Evolutionary conservation across 2,888 invertebrate species (phyloP).

Genomic region (Cheilosia grossa): DNA sequence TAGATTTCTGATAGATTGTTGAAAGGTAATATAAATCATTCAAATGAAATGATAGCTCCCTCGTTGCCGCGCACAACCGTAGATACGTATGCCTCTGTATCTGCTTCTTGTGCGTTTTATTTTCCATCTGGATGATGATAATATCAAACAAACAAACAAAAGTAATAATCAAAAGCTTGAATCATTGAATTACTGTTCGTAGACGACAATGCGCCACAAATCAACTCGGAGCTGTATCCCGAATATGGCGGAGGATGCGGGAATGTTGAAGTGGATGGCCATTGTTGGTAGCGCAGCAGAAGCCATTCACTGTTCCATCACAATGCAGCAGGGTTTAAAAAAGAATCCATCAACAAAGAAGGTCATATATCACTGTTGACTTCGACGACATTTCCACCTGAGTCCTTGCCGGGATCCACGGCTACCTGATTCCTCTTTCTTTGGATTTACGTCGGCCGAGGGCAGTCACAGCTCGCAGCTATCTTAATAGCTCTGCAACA

Average conservation of each 20-base stretch:
- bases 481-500: constrained; percentile 3
- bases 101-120: not conserved
- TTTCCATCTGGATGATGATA: constrained; percentile 18
- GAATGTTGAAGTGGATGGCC: constrained; percentile 45
- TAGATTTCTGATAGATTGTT: constrained; percentile 56
- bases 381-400: constrained; percentile 72
- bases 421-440: constrained; percentile 60
- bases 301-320: constrained; percentile 62
- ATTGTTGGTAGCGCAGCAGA: constrained; percentile 59
- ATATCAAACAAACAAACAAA: not conserved
- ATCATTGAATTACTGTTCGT: constrained; percentile 65
- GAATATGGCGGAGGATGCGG: constrained; percentile 50
- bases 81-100: not conserved
- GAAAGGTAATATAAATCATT: constrained; percentile 69
- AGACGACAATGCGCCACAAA: constrained; percentile 70
- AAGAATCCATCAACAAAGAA: constrained; percentile 70
- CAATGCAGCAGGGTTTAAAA: constrained; percentile 26
- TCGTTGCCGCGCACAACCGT: not conserved
- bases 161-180: constrained; percentile 39
- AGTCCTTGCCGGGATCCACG: constrained; percentile 35
- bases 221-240: constrained; percentile 62
- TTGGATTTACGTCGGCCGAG: constrained; percentile 20
- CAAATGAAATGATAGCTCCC: constrained; percentile 32
- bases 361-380: constrained; percentile 72
- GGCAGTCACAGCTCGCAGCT: not conserved